Evolutionary conservation across 2,888 invertebrate genomes (phyloP).

Genomic region (Rugalucina vietnamica): DNA sequence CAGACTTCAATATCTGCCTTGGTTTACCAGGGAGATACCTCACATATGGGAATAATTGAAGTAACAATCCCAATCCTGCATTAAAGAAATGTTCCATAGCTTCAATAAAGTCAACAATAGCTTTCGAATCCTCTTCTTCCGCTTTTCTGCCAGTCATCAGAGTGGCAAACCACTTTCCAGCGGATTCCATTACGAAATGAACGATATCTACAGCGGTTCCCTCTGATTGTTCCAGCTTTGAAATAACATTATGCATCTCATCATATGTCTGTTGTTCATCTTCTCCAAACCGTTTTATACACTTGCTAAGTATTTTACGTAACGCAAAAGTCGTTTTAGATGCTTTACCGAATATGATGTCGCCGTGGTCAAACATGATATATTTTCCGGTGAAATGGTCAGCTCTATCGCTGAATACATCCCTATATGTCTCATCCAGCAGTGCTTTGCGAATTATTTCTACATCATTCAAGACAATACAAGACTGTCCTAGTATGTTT

Average conservation of each 20-base stretch:
- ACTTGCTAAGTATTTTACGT: neutral
- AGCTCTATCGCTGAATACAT: neutral
- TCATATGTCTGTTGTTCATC: neutral
- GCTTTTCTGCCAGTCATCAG: neutral
- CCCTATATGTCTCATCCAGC: neutral
- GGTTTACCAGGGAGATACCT: neutral
- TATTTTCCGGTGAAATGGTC: neutral
- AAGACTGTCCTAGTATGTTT: too few species aligned
- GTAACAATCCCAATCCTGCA: neutral
- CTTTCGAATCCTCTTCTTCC: neutral
- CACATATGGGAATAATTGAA: neutral
- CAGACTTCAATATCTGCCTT: neutral
- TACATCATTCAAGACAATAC: too few species aligned
- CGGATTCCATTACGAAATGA: neutral
- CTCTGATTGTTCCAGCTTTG: neutral
- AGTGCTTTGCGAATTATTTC: neutral
- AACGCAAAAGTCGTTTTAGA: neutral
- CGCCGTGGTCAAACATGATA: neutral
- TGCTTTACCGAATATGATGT: neutral
- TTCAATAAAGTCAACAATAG: neutral
- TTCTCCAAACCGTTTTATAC: neutral
- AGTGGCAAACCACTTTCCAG: too few species aligned
- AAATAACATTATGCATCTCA: neutral
- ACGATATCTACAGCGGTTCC: neutral
- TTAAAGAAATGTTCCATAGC: neutral